Base-by-base conservation (phyloP, 1,140 invertebrate genomes). In the Trachelipus rathkii region DNA sequence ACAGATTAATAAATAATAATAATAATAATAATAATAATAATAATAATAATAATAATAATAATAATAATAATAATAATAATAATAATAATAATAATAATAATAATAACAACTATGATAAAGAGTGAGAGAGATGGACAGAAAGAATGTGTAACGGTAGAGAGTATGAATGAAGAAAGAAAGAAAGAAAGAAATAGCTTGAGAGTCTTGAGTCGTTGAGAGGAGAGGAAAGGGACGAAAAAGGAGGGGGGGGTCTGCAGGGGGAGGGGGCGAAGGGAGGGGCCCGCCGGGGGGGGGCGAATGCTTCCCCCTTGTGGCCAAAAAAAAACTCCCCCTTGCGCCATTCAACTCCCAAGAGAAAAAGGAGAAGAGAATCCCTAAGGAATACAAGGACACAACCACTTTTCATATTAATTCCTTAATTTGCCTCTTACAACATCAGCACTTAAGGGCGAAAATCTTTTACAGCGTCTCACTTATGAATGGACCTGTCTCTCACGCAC, bases 371-470 rank as follows among this genome's bases (percentile, higher is more conserved):
- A 60, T 60, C 50, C 50, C 50, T 13, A 60, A 60, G 50, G 50
- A 60, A 60, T 60, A 60, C 11, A 60, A 60, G 50, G 50, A 60
- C 50, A 60, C 50, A 60, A 60, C 50, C 19, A 19, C 50, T 19
- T 19, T 15, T 60, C 11, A 60, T 60, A 60, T 15, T 19, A 15
- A 60, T 15, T 13, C 11, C 4, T 60, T 60, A 60, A 60, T 60
- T 60, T 60, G 50, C 50, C 19, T 60, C 50, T 60, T 60, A 60
- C 11, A 19, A 60, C 50, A 19, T 60, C 11, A 60, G 11, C 11
- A 60, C 50, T 60, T 60, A 60, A 60, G 50, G 50, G 50, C 50
- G 50, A 60, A 60, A 19, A 60, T 60, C 19, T 19, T 60, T 60
- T 60, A 60, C 50, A 13, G 11, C 50, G 11, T 60, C 19, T 60